Base-by-base conservation (phyloP, 1,140 invertebrate species). In the Reticulitermes speratus region DNA sequence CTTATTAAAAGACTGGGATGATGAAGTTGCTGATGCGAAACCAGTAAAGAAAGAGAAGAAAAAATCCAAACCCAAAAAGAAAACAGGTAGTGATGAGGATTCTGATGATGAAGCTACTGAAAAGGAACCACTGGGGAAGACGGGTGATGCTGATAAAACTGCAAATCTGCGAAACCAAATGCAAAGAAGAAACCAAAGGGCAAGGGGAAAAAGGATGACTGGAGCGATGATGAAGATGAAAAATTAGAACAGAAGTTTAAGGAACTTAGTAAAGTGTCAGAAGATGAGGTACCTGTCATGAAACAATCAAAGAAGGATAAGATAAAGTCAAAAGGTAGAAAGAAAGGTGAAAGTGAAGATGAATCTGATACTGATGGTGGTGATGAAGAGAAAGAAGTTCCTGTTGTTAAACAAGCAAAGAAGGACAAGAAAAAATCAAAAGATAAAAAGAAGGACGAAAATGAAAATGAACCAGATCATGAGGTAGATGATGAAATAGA, bases 221-320 rank as follows among this genome's bases (percentile, higher is more conserved):
- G 91, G 88, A 92, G 91, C 88, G 93, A 93, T 86, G 90, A 91
- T 87, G 92, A 92, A n/a, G 91, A 92, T 75, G 32, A 81, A 19
- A 85, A 52, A 38, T 44, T 52, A 55, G 75, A 87, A 21, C 3
- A 55, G 12, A 16, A 82, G 6, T 55, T 87, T 44, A 82, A 87
- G 59, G 82, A 81, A 45, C 12, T 38, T 7, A 16, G 30, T 82
- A 88, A 88, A 83, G 89, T 89, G 75, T 84, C 88, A 59, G 89
- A 90, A 0, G 83, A 86, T 84, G 52, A 55, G 85, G 0, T 89
- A 88, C 25, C 88, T 83, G 87, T 88, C 14, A 83, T 86, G 14
- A 89, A 89, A 87, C 84, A 87, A 45, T 86, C 87, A 0, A 87
- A 88, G 44, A 90, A 90, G 87, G 88, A 86, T 55, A 87, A 88